Conservation (phyloP, 1,140 invertebrate species). For the Drosophila kanapiae region DNA sequence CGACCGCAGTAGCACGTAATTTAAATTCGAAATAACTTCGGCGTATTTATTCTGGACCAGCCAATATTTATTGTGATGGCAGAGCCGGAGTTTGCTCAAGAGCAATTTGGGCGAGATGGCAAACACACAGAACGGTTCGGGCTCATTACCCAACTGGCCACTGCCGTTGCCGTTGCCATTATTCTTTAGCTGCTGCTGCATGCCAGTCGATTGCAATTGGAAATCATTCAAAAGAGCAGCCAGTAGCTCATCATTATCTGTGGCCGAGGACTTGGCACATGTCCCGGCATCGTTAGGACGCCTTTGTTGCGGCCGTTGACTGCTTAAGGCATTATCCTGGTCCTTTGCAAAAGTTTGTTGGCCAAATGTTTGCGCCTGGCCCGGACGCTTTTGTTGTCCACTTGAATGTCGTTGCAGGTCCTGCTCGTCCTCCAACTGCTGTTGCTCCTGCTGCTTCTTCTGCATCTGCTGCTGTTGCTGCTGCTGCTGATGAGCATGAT, state of each 20-base stretch:
- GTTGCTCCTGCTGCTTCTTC: constrained; percentile 21
- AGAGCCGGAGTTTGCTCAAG: constrained; percentile 82
- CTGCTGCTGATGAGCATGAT: constrained; percentile 80
- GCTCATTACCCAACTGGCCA: constrained; percentile 61
- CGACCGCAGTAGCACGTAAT: constrained; percentile 76
- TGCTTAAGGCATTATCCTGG: constrained; percentile 84
- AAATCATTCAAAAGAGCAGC: constrained; percentile 85
- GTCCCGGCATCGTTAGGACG: constrained; percentile 74
- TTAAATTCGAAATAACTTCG: constrained; percentile 85
- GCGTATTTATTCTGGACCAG: constrained; percentile 85
- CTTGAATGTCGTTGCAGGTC: constrained; percentile 66
- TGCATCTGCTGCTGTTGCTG: constrained; percentile 42
- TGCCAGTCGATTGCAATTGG: constrained; percentile 83
- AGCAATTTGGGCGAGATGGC: constrained; percentile 85
- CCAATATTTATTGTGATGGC: constrained; percentile 85
- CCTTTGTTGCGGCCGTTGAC: constrained; percentile 77
- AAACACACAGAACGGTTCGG: constrained; percentile 65
- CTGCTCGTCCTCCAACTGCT: constrained; percentile 30
- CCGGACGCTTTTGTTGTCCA: constrained; percentile 77
- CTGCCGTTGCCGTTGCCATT: constrained; percentile 22
- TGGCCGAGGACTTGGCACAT: constrained; percentile 73
- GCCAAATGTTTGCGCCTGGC: constrained; percentile 76
- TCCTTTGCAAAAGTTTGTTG: constrained; percentile 80
- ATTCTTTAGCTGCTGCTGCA: constrained; percentile 48
- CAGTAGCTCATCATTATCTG: constrained; percentile 85